phyloP scores from a whole-genome alignment of 1,140 invertebrate species.

The Drosophila mojavensis region DNA sequence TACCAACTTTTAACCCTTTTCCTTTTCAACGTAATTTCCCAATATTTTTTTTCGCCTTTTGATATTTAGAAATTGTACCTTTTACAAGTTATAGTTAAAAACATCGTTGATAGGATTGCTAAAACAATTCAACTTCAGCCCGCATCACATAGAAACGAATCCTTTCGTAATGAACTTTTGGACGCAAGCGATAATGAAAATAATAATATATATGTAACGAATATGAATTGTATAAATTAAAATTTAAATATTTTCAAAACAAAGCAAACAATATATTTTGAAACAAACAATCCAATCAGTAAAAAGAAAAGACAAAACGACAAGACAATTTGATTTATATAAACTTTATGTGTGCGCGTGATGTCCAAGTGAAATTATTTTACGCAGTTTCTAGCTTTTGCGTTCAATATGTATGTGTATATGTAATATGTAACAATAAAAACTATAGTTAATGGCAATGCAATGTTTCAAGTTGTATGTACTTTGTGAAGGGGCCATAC shows the following conservation, averaged over 20 bases:
- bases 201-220: constrained; percentile 19
- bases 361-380: constrained; percentile 20
- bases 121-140: background rate
- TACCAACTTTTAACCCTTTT: background rate
- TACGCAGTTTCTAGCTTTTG: constrained; percentile 18
- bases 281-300: constrained; percentile 7
- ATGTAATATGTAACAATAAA: constrained; percentile 32
- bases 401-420: constrained; percentile 27
- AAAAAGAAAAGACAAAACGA: constrained; percentile 15
- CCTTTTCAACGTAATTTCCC: background rate
- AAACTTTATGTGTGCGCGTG: constrained; percentile 4
- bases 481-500: background rate
- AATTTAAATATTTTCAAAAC: constrained; percentile 18
- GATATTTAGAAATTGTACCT: constrained; percentile 29
- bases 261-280: background rate
- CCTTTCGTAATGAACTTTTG: constrained; percentile 26
- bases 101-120: constrained; percentile 14
- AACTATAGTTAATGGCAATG: constrained; percentile 30
- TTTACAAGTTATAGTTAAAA: constrained; percentile 17
- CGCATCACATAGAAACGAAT: constrained; percentile 3
- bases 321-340: constrained; percentile 8
- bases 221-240: constrained; percentile 33
- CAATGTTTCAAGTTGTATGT: background rate
- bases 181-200: constrained; percentile 16
- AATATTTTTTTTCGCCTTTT: constrained; percentile 1